Evolutionary conservation across 2,888 invertebrate species (phyloP), one percentile per base, ranked within the genome.

Genomic region (Unio pictorum): DNA sequence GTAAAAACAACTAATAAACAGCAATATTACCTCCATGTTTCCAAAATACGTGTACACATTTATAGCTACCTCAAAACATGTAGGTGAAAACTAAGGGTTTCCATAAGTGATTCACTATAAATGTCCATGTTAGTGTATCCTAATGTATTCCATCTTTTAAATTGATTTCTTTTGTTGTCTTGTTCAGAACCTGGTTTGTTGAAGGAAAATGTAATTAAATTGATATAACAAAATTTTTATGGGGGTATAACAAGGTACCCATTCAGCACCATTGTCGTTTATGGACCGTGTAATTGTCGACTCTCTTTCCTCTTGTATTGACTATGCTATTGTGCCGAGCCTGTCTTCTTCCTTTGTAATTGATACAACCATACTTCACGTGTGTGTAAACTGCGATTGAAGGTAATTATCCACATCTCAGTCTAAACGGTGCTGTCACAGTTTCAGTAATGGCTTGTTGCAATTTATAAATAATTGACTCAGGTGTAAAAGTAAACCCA

Each of bases 91-190:
- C 45, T 45, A 15, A 34, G 34, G 15, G 11, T 45, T 45, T 45
- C 45, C 45, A 45, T 45, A 45, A 45, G 15, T 15, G 11, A 45
- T 45, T 45, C 45, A 15, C 15, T 45, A 73, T 72, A 66, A 71
- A 75, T 71, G 73, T 68, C 71, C 71, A 72, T 75, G 71, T 71
- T 75, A 73, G 63, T 75, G 68, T 72, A 66, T 66, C 66, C 59
- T 66, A 59, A 66, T 66, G 26, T 66, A 66, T 66, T 57, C 58
- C 57, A 56, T 45, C 17, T 54, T 59, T 17, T 23, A 8, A 45
- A 45, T 23, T 23, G 23, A 56, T 34, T 7, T 23, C 66, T 66
- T 72, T 73, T 73, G 70, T 73, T 60, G 58, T 68, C 59, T n/a
- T n/a, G n/a, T 55, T 64, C 30, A 60, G 45, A 15, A 15, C 45